Conservation (phyloP, 2,888 invertebrate species). For the Pasiphila rectangulata region DNA sequence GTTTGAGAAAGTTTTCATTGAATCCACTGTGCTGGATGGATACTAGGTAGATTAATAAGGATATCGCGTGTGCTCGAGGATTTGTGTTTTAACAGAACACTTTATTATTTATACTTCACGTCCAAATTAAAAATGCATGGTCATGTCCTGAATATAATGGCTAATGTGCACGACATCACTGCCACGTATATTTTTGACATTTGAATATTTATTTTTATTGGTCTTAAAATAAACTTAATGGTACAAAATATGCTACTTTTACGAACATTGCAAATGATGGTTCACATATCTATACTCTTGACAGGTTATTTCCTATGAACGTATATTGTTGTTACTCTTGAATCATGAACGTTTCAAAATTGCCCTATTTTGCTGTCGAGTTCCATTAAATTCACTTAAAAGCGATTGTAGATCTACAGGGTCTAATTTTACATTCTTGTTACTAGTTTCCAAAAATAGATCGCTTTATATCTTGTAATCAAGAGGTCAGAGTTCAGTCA, state of each 20-base stretch:
- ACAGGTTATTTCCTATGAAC: too few relatives aligned
- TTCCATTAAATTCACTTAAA: slow-evolving; percentile 29
- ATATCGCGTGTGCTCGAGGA: slow-evolving; percentile 45
- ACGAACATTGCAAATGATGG: slow-evolving; percentile 1
- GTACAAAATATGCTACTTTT: neutral
- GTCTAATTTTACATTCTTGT: slow-evolving; percentile 13
- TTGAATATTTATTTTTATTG: slow-evolving; percentile 1
- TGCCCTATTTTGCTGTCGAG: slow-evolving; percentile 32
- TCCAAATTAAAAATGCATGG: slow-evolving; percentile 47
- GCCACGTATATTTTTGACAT: slow-evolving; percentile 8
- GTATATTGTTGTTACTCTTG: too few relatives aligned
- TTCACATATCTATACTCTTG: too few relatives aligned
- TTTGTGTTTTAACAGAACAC: slow-evolving; percentile 44
- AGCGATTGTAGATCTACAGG: slow-evolving; percentile 22
- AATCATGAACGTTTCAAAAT: too few relatives aligned
- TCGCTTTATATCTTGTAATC: slow-evolving; percentile 29
- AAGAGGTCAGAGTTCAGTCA: slow-evolving; percentile 39
- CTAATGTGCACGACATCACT: slow-evolving; percentile 30
- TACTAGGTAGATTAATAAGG: slow-evolving; percentile 50
- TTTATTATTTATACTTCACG: slow-evolving; percentile 46
- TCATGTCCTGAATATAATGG: slow-evolving; percentile 44
- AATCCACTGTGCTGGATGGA: slow-evolving; percentile 26
- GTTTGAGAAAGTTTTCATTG: slow-evolving; percentile 45
- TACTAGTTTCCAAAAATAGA: slow-evolving; percentile 26
- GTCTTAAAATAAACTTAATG: too few relatives aligned